Evolutionary conservation across 2,888 invertebrate genomes (phyloP), one percentile per base, ranked within the genome.

Genomic region (Microdon myrmicae): DNA sequence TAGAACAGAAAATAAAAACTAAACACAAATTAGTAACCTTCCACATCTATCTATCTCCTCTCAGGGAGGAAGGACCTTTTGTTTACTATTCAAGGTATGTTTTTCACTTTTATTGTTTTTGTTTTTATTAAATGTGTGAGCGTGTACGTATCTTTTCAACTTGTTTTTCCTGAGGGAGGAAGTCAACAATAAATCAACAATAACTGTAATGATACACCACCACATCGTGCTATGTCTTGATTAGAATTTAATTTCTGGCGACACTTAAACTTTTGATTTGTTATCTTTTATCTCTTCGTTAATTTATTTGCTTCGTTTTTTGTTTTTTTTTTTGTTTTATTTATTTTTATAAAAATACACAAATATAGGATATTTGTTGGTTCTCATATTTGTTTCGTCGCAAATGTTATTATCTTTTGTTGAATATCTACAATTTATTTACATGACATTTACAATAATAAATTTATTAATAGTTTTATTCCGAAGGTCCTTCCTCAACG

Each of bases 291-390:
- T n/a, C n/a, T n/a, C n/a, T n/a, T n/a, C n/a, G n/a, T n/a, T n/a
- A n/a, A n/a, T n/a, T n/a, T n/a, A n/a, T n/a, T n/a, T n/a, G n/a
- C n/a, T n/a, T n/a, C n/a, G n/a, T n/a, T n/a, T n/a, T n/a, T n/a
- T n/a, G n/a, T n/a, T n/a, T n/a, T n/a, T n/a, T n/a, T 32, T 39
- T 51, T 45, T 51, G 25, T 13, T 49, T 56, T 43, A 31, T 43
- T 60, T 48, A 35, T 48, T 64, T n/a, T 64, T 64, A 64, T 64
- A 64, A 64, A 64, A 64, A 64, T 64, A 64, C 64, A 64, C 64
- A 64, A 64, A 64, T 64, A 64, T 64, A 64, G 58, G 64, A 58
- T 37, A 64, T 64, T 64, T 64, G 64, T 64, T 64, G 64, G 51
- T 47, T 64, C 51, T 48, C 41, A 56, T 58, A n/a, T 64, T 64